Evolutionary conservation across 2,797 vertebrate genomes (phyloP).

Genomic region (Orientallactaga sibirica): DNA sequence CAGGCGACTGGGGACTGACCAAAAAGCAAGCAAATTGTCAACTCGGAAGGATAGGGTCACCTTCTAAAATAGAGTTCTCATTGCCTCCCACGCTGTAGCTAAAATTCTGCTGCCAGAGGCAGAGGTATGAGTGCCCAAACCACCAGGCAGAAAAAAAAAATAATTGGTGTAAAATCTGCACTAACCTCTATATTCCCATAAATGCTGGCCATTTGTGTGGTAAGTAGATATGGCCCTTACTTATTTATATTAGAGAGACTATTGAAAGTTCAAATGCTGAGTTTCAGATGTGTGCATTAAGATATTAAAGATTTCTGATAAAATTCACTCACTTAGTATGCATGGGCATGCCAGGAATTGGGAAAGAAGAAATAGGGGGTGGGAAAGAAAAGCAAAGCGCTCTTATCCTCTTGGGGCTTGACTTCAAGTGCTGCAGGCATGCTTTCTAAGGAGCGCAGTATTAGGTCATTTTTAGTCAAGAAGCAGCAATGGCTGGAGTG

Average conservation of each 20-base stretch:
- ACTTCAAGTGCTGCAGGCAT: neutral
- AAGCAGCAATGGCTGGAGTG: neutral
- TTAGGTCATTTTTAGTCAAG: neutral
- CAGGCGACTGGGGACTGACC: slow-evolving; percentile 18
- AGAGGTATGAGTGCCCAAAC: neutral
- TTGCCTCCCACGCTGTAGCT: neutral
- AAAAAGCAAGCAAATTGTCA: slow-evolving; percentile 53
- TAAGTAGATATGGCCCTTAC: neutral
- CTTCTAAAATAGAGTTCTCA: slow-evolving; percentile 63
- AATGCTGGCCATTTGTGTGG: neutral
- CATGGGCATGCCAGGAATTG: neutral
- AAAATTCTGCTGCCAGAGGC: neutral
- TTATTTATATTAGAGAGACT: slow-evolving; percentile 39
- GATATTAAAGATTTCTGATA: slow-evolving; percentile 47
- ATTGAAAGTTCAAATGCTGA: neutral
- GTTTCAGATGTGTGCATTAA: slow-evolving; percentile 29
- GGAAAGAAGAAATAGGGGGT: neutral
- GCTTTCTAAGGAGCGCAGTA: neutral
- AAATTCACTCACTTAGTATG: slow-evolving; percentile 38
- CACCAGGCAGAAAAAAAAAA: slow-evolving; percentile 19
- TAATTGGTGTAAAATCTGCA: slow-evolving; percentile 4
- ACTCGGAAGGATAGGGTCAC: slow-evolving; percentile 39
- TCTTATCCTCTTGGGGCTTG: neutral
- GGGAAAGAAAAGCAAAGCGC: neutral
- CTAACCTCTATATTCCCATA: slow-evolving; percentile 7